phyloP scores from a whole-genome alignment of 2,888 invertebrate species.

The Cephus pygmeus region DNA sequence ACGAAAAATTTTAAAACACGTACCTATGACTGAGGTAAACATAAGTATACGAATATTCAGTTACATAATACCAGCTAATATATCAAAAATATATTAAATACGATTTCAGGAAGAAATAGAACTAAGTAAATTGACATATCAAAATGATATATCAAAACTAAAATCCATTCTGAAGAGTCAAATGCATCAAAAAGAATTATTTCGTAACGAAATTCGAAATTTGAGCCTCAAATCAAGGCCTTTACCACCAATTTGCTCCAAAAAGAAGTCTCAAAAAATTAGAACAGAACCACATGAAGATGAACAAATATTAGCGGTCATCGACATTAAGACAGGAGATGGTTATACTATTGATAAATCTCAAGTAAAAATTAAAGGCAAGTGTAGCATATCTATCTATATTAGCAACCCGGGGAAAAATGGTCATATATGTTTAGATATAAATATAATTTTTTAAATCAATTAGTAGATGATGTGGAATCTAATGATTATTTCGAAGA shows the following conservation, averaged over 20 bases:
- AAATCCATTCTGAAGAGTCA: conserved; percentile 62
- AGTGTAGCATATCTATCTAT: background rate
- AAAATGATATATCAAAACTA: conserved; percentile 63
- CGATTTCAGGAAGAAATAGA: conserved; percentile 45
- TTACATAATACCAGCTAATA: background rate
- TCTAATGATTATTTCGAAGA: background rate
- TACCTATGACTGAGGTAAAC: conserved; percentile 43
- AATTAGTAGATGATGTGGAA: background rate
- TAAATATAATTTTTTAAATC: background rate
- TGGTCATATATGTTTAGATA: conserved; percentile 6
- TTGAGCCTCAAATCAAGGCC: conserved; percentile 39
- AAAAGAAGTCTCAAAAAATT: conserved; percentile 14
- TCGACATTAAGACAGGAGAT: too few relatives aligned
- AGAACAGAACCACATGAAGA: conserved; percentile 17
- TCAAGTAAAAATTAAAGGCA: background rate
- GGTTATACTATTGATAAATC: background rate
- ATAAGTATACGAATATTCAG: background rate
- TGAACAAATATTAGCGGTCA: conserved; percentile 34
- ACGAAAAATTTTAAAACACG: conserved; percentile 58
- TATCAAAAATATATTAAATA: background rate
- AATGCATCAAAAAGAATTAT: conserved; percentile 51
- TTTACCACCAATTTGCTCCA: conserved; percentile 27
- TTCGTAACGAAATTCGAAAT: conserved; percentile 45
- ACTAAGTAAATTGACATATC: conserved; percentile 52
- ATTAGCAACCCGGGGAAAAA: conserved; percentile 27